A percentile compares a stretch with the other conserved stretches of the same genome.
Evolutionary conservation across 1,140 invertebrate species (phyloP).

Genomic region (Trichonephila inaurata): DNA sequence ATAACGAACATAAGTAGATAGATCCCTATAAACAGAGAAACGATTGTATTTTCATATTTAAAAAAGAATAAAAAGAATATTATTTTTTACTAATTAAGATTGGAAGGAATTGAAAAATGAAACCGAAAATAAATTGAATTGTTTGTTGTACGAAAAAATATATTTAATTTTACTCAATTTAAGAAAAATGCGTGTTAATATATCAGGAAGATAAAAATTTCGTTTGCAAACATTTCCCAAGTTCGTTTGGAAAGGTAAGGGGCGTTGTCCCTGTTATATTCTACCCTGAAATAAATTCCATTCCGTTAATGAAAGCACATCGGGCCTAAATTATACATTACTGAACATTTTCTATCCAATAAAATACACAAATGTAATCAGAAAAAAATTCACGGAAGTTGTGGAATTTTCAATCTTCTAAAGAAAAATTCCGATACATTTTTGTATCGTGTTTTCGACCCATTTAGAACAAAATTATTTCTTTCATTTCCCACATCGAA

Average conservation of each 20-base stretch:
- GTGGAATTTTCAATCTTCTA: neutral
- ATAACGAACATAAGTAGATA: too few relatives aligned
- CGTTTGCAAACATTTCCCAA: neutral
- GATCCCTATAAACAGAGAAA: too few relatives aligned
- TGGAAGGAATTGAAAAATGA: too few relatives aligned
- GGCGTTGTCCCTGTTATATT: neutral
- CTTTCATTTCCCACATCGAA: neutral
- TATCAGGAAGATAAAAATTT: neutral
- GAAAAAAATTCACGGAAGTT: neutral
- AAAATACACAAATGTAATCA: neutral
- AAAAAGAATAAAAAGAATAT: too few relatives aligned
- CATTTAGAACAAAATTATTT: slow-evolving; percentile 3
- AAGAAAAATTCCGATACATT: neutral
- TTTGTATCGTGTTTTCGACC: neutral
- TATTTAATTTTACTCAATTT: neutral
- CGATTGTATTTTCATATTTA: too few relatives aligned
- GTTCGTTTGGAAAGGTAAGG: neutral
- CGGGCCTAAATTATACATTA: neutral
- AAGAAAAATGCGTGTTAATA: neutral
- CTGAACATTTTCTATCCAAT: neutral
- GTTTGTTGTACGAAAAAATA: neutral
- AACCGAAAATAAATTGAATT: too few relatives aligned
- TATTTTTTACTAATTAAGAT: too few relatives aligned
- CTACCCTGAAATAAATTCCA: neutral
- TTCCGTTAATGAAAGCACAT: neutral